Base-by-base conservation (phyloP, 2,113 vertebrate genomes). In the Calidris pugnax region DNA sequence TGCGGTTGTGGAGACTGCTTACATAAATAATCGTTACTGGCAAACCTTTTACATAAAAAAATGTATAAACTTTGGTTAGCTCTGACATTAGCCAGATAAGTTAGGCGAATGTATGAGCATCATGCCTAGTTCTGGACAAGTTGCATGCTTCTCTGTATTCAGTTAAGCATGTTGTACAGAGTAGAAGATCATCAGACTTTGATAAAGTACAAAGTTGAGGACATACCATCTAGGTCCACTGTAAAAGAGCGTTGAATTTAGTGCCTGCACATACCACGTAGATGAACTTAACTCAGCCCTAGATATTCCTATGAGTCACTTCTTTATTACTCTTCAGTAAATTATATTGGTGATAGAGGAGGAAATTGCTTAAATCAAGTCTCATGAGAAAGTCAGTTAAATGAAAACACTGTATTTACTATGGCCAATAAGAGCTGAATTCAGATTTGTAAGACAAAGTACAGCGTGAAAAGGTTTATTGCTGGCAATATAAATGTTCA, bases 371-470 rank as follows among this genome's bases (percentile, higher is more conserved):
- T 95, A 66, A 92, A 89, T 97, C 69, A 68, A 68, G 57, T 96
- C 95, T 93, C 84, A 92, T 68, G 89, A 92, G 53, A 72, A 96
- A 91, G 71, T 92, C 71, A 94, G 72, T 93, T 96, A 95, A 94
- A 93, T 85, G 91, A 88, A 93, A 75, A 30, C 59, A 30, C 48
- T 95, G 51, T 85, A 66, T 75, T 85, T 84, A 53, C 53, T 82
- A 37, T 85, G 85, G 84, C 51, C n/a, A 57, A 23, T 87, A 81
- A 83, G 69, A 93, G 30, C 27, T 66, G 55, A 35, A 60, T 97
- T 95, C 39, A 78, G 75, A 76, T 84, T 90, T 87, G 22, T 87
- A 68, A 96, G 77, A 87, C 81, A 97, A 93, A 96, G 59, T 90
- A 75, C 43, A 39, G 59, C 21, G 37, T 95, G 89, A 64, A 87